phyloP scores from a whole-genome alignment of 2,113 vertebrate genomes.

The Bostrychus sinensis region DNA sequence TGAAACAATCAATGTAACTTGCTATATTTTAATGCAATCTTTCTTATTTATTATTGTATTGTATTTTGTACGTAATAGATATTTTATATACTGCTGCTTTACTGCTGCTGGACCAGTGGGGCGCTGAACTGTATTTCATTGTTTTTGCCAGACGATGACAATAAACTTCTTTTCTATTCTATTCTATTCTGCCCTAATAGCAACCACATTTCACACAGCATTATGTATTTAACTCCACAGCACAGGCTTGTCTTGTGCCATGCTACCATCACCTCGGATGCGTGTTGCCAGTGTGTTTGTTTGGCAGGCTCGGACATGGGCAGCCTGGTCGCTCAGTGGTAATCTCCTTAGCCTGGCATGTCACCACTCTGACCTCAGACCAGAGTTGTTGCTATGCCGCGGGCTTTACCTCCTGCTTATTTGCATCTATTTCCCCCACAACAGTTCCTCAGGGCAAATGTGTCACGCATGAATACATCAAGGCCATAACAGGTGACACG shows the following conservation, averaged over 20 bases:
- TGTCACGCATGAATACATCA: conserved; percentile 15
- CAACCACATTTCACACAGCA: background rate
- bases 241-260: background rate
- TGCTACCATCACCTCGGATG: conserved; percentile 11
- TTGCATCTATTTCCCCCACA: conserved; percentile 37
- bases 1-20: no score
- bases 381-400: conserved; percentile 43
- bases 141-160: no score
- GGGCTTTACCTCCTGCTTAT: conserved; percentile 52
- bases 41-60: no score
- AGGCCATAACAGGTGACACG: background rate
- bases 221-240: background rate
- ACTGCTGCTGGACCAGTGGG: no score
- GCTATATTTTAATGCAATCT: no score
- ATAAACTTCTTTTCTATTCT: no score
- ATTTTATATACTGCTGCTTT: no score
- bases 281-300: conserved; percentile 45
- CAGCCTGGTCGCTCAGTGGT: conserved; percentile 45
- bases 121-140: no score
- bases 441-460: conserved; percentile 27
- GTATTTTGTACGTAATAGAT: no score
- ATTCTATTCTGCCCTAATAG: background rate
- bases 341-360: conserved; percentile 76
- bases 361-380: conserved; percentile 60
- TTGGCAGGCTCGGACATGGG: conserved; percentile 27